Percentiles rank a stretch among this genome's conserved stretches.
Evolutionary conservation across 30 jellyfish, hydroid and myxozoan genomes (phyloP).

Genomic region (Hydractinia symbiolongicarpus): DNA sequence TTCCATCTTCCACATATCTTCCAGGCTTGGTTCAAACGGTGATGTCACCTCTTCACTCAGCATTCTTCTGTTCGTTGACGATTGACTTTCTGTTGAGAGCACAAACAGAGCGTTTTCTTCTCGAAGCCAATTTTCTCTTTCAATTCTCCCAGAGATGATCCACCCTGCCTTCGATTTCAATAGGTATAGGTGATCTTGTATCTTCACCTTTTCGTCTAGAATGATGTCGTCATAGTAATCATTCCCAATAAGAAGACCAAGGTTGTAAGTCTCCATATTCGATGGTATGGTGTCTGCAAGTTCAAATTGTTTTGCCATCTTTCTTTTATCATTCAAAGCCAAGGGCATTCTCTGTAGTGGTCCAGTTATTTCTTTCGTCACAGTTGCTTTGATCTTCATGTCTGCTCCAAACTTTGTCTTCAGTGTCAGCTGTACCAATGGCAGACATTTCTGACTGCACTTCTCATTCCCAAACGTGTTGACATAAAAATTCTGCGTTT

Average conservation of each 20-base stretch:
- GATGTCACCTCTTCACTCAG: not conserved
- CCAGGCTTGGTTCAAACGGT: not conserved
- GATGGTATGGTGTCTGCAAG: slow-evolving; percentile 37
- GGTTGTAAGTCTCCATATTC: slow-evolving; percentile 9
- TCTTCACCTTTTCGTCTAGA: not conserved
- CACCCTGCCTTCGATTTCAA: slow-evolving; percentile 25
- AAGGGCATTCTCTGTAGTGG: slow-evolving; percentile 24
- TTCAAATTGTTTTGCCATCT: not conserved
- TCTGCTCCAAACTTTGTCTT: slow-evolving; percentile 17
- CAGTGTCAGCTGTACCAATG: not conserved
- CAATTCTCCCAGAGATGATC: slow-evolving; percentile 17
- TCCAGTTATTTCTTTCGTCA: slow-evolving; percentile 21
- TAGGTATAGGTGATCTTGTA: slow-evolving; percentile 12
- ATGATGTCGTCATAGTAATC: slow-evolving; percentile 31
- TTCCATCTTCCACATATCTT: not conserved
- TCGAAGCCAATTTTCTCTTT: not conserved
- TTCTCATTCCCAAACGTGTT: slow-evolving; percentile 11
- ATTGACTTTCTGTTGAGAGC: not conserved
- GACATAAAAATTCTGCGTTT: not conserved
- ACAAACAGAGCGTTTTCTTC: not conserved
- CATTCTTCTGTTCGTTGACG: not conserved
- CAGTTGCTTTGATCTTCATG: slow-evolving; percentile 22
- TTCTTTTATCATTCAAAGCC: not conserved
- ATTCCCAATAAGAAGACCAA: slow-evolving; percentile 33
- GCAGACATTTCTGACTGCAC: not conserved